Evolutionary conservation across 2,888 invertebrate species (phyloP).

Genomic region (Drosophila heteroneura): DNA sequence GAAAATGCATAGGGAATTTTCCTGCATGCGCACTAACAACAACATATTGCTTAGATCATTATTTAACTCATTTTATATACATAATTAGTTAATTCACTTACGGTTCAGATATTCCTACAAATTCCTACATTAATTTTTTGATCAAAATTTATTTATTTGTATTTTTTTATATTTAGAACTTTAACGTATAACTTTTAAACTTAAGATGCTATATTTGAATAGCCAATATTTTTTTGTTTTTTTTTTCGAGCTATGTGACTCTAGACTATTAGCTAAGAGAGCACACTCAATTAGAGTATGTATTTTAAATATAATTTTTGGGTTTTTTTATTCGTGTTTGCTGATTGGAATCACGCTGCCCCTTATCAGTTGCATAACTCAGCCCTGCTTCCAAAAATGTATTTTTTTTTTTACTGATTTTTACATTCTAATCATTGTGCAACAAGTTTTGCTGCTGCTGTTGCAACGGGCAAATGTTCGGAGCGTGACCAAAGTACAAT

Average conservation of each 20-base stretch:
- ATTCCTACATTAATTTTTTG: background rate
- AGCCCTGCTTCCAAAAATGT: conserved; percentile 1
- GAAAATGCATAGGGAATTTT: background rate
- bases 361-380: conserved; percentile 25
- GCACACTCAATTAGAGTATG: background rate
- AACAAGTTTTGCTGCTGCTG: conserved; percentile 6
- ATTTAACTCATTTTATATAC: background rate
- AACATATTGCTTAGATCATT: background rate
- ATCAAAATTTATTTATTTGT: background rate
- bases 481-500: conserved; percentile 51
- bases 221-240: background rate
- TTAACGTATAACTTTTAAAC: background rate
- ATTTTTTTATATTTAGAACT: background rate
- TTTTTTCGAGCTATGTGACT: background rate
- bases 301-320: background rate
- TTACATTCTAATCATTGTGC: conserved; percentile 2
- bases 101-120: background rate
- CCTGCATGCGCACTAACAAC: background rate
- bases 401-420: background rate
- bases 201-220: background rate
- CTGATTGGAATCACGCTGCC: conserved; percentile 4
- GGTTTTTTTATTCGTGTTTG: background rate
- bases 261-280: background rate
- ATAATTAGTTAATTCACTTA: background rate
- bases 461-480: conserved; percentile 11